phyloP scores from a whole-genome alignment of 2,797 vertebrate species.

The Gouania willdenowi region DNA sequence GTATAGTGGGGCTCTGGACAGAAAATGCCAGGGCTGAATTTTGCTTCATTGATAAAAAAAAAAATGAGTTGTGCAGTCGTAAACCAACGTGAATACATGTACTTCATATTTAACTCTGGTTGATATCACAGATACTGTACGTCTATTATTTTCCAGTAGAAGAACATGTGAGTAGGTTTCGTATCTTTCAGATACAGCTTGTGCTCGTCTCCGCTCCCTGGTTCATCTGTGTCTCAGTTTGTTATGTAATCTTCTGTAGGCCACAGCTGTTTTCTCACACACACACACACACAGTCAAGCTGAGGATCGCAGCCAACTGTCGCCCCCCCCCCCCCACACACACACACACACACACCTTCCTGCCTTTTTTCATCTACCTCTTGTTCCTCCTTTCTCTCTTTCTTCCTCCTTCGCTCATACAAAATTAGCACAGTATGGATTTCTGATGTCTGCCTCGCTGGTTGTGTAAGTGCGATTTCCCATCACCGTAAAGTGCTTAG shows the following conservation, averaged over 20 bases:
- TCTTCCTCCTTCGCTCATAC: conserved; percentile 25
- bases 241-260: conserved; percentile 73
- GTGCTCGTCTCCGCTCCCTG: conserved; percentile 1
- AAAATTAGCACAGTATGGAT: conserved; percentile 53
- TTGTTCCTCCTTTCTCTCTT: conserved; percentile 4
- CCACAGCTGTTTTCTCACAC: conserved; percentile 71
- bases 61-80: no score
- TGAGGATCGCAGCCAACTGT: conserved; percentile 37
- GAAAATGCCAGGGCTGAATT: no score
- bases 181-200: no score
- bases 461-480: conserved; percentile 24
- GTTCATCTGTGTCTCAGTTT: conserved; percentile 27
- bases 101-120: no score
- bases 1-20: no score
- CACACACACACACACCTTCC: conserved; percentile 33
- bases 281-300: conserved; percentile 41
- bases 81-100: no score
- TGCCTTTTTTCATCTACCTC: conserved; percentile 2
- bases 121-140: no score
- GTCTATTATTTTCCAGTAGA: no score
- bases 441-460: conserved; percentile 39
- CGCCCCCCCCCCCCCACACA: conserved; percentile 36
- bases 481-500: not conserved
- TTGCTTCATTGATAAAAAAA: no score
- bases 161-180: not conserved